Base-by-base conservation (phyloP, 2,113 vertebrate genomes). In the Dryoscopus gambensis region DNA sequence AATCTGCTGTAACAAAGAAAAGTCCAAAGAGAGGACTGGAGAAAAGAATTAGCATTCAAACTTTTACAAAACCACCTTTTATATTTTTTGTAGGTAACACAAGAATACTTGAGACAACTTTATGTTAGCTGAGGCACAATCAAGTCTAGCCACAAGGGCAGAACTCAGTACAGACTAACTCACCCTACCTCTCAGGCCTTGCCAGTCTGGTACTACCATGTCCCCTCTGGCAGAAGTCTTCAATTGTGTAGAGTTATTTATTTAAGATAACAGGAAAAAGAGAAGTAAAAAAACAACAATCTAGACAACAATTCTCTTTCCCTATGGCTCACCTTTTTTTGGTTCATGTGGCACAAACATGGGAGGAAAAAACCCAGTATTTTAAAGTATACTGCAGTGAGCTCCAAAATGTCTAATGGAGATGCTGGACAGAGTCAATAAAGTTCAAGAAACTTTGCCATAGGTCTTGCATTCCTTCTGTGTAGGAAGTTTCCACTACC, bases 101-200 rank as follows among this genome's bases (percentile, higher is more conserved):
- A 70, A 49, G 33, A 76, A 62, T n/a, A 62, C 40, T 31, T 17
- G 69, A 71, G 49, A 47, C 16, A 68, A 56, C 31, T 47, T 73
- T 8, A 59, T 31, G 67, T 65, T 52, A 90, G 33, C 39, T 53
- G 49, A 92, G 44, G 35, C 25, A 80, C 27, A 83, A n/a, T 15
- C 67, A 73, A 88, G 40, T 49, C 39, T 15, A 64, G 46, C 75
- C 57, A 60, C 63, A 42, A 86, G 68, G 76, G 65, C 64, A 87
- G 76, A 90, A 60, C 59, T 53, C 40, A 40, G 76, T 33, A 83
- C 24, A 63, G n/a, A 79, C 27, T 46, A 49, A 76, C 63, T 37
- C 24, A 83, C 71, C 25, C 46, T 78, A 79, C 62, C 75, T 69
- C 78, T 82, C 82, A 87, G 75, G 67, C 85, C 50, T 88, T 73